A percentile compares a stretch with the other conserved stretches of the same genome.
Conservation (phyloP, 2,113 vertebrate species). For the Pygoscelis adeliae region DNA sequence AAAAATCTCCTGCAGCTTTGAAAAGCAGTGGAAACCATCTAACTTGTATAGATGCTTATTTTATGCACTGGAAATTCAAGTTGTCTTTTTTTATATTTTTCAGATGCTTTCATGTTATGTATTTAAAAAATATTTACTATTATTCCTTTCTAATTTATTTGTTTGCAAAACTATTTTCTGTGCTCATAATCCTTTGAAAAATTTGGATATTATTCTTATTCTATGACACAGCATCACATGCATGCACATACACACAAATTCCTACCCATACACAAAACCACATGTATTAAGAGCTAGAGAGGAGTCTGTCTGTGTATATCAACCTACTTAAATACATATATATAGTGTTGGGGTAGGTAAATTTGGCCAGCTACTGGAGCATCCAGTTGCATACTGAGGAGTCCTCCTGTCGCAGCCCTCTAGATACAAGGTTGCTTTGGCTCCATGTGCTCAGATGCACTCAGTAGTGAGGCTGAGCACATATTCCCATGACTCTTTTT, state of each 20-base stretch:
- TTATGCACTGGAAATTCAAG: background rate
- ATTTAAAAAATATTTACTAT: background rate
- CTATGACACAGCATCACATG: too few relatives aligned
- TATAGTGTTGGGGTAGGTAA: background rate
- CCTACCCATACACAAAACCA: background rate
- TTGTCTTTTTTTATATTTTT: background rate
- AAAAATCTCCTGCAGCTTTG: background rate
- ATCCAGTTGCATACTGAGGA: background rate
- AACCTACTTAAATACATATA: background rate
- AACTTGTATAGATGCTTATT: background rate
- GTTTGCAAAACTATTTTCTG: background rate
- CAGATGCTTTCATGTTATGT: background rate
- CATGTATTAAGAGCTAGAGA: background rate
- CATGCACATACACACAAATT: background rate
- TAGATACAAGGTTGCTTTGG: background rate
- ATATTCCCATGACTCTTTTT: background rate
- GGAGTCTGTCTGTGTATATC: background rate
- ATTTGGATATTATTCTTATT: background rate
- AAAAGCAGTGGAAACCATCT: background rate
- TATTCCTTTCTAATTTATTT: background rate
- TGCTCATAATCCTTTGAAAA: background rate
- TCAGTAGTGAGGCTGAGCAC: background rate
- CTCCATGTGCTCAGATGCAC: fast-evolving
- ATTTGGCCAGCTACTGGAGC: background rate
- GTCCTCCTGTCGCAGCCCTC: background rate